Conservation (phyloP, 92 coral and sea anemone genomes). For the Isaurus tuberculatus region DNA sequence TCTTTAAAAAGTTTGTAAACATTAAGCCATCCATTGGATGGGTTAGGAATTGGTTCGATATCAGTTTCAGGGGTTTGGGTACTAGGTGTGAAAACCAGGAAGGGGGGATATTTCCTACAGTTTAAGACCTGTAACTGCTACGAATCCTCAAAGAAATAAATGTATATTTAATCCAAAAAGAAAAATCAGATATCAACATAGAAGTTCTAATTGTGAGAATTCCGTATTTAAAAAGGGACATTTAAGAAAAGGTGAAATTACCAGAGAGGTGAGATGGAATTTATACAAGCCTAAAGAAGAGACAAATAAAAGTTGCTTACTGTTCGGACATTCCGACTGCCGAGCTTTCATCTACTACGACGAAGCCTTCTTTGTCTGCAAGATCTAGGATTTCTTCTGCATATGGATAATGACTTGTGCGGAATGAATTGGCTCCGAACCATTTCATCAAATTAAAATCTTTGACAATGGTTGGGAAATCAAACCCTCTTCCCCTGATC, state of each 20-base stretch:
- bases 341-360: slow-evolving; percentile 84
- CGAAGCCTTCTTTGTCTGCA: slow-evolving; percentile 82
- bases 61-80: no score
- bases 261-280: not conserved
- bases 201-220: no score
- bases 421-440: slow-evolving; percentile 92
- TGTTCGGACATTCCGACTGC: slow-evolving; percentile 81
- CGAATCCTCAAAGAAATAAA: no score
- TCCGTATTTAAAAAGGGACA: no score
- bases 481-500: slow-evolving; percentile 93
- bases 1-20: no score
- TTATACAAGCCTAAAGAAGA: not conserved
- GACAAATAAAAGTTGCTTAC: slow-evolving; percentile 23
- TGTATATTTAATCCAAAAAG: no score
- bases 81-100: no score
- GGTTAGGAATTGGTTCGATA: no score
- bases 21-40: no score
- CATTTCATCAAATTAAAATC: slow-evolving; percentile 85
- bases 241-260: not conserved
- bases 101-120: no score
- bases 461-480: slow-evolving; percentile 72
- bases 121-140: no score
- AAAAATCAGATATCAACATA: no score
- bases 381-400: slow-evolving; percentile 87
- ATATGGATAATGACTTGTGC: slow-evolving; percentile 88